Evolutionary conservation across 2,888 invertebrate species (phyloP).

Genomic region (Tinea semifulvella): DNA sequence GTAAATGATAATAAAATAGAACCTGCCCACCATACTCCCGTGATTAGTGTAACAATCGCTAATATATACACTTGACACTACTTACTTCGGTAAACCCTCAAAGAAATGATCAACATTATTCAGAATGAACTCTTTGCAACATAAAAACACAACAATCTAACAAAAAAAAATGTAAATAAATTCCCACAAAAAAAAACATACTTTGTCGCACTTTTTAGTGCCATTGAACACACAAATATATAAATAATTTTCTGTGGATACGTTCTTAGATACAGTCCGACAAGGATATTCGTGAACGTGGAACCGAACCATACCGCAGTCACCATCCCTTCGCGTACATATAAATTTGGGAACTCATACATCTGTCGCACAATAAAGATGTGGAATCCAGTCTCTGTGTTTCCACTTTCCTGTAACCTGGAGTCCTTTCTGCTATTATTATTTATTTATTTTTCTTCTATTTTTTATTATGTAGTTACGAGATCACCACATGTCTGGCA

Average conservation of each 20-base stretch:
- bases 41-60: background rate
- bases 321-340: no score
- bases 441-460: no score
- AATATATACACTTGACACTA: constrained; percentile 5
- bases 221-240: constrained; percentile 61
- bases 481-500: no score
- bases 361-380: no score
- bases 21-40: no score
- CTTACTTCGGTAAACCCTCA: constrained; percentile 23
- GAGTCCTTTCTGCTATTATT: no score
- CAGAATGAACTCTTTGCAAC: constrained; percentile 55
- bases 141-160: constrained; percentile 60
- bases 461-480: no score
- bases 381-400: no score
- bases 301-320: no score
- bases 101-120: constrained; percentile 65
- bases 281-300: constrained; percentile 37
- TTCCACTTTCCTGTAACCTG: no score
- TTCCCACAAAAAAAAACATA: constrained; percentile 14
- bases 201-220: constrained; percentile 41
- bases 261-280: constrained; percentile 35
- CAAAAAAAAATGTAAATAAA: constrained; percentile 35
- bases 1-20: no score
- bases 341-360: no score
- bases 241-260: constrained; percentile 22